phyloP scores from a whole-genome alignment of 92 coral and sea anemone species.

The Hydrozoanthus gracilis region DNA sequence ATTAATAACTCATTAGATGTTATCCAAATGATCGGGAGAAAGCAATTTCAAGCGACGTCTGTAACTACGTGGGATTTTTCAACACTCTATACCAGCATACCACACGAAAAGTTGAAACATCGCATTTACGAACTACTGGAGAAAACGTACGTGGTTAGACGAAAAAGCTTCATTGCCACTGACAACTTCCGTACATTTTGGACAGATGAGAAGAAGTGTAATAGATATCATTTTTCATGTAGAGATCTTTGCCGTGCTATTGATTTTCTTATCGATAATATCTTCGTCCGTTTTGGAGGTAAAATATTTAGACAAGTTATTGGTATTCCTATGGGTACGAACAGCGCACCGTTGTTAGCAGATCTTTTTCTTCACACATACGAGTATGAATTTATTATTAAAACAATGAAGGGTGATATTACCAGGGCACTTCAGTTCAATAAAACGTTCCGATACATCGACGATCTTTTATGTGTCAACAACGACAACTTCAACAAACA shows the following conservation, averaged over 20 bases:
- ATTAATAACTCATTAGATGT: constrained; percentile 40
- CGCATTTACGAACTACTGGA: constrained; percentile 44
- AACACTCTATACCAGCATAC: constrained; percentile 22
- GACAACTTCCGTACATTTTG: constrained; percentile 11
- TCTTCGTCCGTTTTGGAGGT: constrained; percentile 51
- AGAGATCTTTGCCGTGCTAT: constrained; percentile 50
- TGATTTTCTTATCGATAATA: constrained; percentile 47
- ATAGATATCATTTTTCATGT: constrained; percentile 36
- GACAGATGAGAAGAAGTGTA: constrained; percentile 31
- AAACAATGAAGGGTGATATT: constrained; percentile 47
- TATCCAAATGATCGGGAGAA: not conserved
- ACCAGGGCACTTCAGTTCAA: constrained; percentile 42
- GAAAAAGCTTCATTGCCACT: constrained; percentile 9
- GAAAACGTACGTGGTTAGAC: not conserved
- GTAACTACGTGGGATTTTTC: constrained; percentile 23
- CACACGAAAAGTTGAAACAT: constrained; percentile 7
- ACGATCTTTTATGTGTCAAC: constrained; percentile 42
- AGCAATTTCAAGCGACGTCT: constrained; percentile 10
- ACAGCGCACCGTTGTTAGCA: constrained; percentile 60
- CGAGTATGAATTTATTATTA: constrained; percentile 51
- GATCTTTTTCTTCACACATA: constrained; percentile 56
- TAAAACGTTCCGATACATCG: constrained; percentile 49
- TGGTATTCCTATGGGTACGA: constrained; percentile 57
- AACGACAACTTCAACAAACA: constrained; percentile 35
- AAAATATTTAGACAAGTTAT: constrained; percentile 57